phyloP scores from a whole-genome alignment of 1,140 invertebrate species.

The Drosophila yakuba region DNA sequence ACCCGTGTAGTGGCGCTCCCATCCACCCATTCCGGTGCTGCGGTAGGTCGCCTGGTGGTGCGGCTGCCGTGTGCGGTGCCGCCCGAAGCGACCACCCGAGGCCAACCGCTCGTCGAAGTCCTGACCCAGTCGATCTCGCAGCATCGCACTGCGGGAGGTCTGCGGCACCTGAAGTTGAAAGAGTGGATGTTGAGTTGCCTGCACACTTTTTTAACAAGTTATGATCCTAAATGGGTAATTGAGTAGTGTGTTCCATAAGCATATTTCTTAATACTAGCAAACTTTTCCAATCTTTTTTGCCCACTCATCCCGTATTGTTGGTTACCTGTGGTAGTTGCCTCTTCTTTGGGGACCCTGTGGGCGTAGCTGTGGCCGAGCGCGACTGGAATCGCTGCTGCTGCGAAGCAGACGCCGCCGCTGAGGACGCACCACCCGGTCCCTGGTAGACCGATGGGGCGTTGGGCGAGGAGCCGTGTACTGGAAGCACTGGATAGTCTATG shows the following conservation, averaged over 20 bases:
- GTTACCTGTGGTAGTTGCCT: conserved; percentile 95
- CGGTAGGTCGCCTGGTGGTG: conserved; percentile 88
- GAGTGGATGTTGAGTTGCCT: no score
- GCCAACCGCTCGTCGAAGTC: conserved; percentile 93
- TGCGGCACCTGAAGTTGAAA: conserved; percentile 66
- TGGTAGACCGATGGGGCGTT: conserved; percentile 49
- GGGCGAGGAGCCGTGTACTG: conserved; percentile 70
- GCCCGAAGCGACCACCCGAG: conserved; percentile 86
- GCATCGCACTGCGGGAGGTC: conserved; percentile 85
- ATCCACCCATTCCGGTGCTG: conserved; percentile 89
- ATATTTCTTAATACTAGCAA: no score
- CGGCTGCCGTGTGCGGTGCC: conserved; percentile 88
- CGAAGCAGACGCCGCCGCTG: conserved; percentile 54
- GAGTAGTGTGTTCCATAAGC: no score
- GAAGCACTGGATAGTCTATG: conserved; percentile 85
- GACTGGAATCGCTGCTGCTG: conserved; percentile 89
- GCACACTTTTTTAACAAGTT: no score
- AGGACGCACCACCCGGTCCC: conserved; percentile 27
- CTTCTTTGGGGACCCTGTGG: conserved; percentile 97
- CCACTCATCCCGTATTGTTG: neutral
- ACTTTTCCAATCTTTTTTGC: no score
- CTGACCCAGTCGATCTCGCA: conserved; percentile 90
- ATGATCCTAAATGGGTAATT: no score
- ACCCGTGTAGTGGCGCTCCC: conserved; percentile 92
- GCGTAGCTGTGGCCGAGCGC: conserved; percentile 95